These are phyloP conservation scores for Papilio demoleus DNA, from an alignment of 2,888 invertebrate genomes.

Conservation along the genomic window DNA sequence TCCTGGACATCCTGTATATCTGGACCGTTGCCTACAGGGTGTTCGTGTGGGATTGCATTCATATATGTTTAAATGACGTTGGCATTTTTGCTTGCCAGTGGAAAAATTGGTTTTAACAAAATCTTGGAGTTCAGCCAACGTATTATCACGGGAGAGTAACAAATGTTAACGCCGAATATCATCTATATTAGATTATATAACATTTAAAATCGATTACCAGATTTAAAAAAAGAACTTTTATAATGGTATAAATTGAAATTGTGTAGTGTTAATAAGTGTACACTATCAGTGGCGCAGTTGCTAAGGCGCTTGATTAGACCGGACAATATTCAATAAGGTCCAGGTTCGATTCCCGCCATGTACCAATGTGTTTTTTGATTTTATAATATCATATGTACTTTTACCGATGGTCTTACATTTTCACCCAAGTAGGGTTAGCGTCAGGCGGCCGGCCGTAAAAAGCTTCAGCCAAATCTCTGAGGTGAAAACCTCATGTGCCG, in stretches of 20 bases:
- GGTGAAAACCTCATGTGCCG: too few species aligned
- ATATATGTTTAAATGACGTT: constrained; percentile 23
- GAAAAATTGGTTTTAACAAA: constrained; percentile 20
- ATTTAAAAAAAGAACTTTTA: neutral
- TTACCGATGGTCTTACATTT: too few species aligned
- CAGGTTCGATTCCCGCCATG: too few species aligned
- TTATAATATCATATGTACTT: too few species aligned
- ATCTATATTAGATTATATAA: neutral
- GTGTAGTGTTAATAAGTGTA: too few species aligned
- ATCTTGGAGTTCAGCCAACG: constrained; percentile 6
- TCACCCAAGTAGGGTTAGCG: too few species aligned
- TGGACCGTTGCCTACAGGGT: constrained; percentile 10
- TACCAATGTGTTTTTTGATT: too few species aligned
- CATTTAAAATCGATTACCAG: neutral
- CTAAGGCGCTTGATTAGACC: too few species aligned
- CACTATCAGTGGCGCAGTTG: too few species aligned
- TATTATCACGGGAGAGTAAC: constrained; percentile 4
- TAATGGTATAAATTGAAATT: neutral
- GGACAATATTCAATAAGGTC: too few species aligned
- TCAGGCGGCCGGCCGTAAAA: too few species aligned
- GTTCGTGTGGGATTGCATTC: neutral
- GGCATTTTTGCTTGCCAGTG: constrained; percentile 23
- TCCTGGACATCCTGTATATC: neutral
- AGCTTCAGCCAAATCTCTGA: too few species aligned
- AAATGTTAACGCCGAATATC: constrained; percentile 3